A percentile compares a stretch with the other conserved stretches of the same genome.
These are phyloP conservation scores for Hirudinaria manillensis DNA, from an alignment of 2,888 invertebrate species.

Conservation along the genomic window DNA sequence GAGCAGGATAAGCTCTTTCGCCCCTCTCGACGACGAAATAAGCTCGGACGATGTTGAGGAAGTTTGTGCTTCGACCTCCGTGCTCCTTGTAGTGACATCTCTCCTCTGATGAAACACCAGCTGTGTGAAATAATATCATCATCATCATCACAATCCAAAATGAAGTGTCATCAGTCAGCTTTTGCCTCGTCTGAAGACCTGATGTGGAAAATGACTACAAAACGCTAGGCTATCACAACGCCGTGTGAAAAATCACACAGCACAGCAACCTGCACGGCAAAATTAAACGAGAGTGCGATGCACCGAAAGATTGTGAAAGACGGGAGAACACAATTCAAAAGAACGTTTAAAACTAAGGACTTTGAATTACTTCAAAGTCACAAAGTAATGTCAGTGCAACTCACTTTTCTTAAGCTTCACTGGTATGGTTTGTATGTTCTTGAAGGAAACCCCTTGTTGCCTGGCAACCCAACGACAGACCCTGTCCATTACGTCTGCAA, in stretches of 20 bases:
- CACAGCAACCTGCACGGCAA: neutral
- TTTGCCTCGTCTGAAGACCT: neutral
- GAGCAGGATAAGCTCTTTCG: neutral
- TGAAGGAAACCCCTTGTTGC: slow-evolving; percentile 40
- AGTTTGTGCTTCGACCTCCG: slow-evolving; percentile 34
- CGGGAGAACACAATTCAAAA: neutral
- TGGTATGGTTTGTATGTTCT: slow-evolving; percentile 38
- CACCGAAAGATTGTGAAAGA: neutral
- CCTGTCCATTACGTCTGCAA: slow-evolving; percentile 38
- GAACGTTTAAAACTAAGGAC: neutral
- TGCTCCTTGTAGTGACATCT: slow-evolving; percentile 39
- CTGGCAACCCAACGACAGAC: slow-evolving; percentile 39
- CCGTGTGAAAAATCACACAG: too few relatives aligned
- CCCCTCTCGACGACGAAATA: slow-evolving; percentile 36
- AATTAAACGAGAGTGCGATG: neutral
- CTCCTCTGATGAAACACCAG: slow-evolving; percentile 39
- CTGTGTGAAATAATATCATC: neutral
- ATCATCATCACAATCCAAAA: too few relatives aligned
- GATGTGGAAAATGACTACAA: too few relatives aligned
- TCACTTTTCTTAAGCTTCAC: slow-evolving; percentile 40
- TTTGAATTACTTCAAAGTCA: neutral
- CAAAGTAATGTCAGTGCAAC: neutral
- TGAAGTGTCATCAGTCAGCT: neutral
- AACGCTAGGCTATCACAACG: too few relatives aligned
- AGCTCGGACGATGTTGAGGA: slow-evolving; percentile 37